phyloP scores from a whole-genome alignment of 2,888 invertebrate genomes.

The Calameuta filiformis region DNA sequence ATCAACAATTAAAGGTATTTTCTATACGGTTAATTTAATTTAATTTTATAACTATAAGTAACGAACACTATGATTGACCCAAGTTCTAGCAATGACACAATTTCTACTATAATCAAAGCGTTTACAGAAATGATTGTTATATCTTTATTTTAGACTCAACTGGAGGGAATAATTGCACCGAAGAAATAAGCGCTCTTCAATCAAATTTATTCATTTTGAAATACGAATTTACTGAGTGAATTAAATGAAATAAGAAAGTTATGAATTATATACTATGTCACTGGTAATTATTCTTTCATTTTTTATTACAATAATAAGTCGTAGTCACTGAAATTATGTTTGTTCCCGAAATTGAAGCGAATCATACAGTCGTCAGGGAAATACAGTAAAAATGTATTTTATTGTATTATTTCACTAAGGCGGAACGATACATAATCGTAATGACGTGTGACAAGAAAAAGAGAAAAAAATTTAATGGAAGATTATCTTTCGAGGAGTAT shows the following conservation, averaged over 20 bases:
- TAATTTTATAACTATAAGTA: neutral
- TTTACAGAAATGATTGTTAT: neutral
- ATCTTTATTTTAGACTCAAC: slow-evolving; percentile 77
- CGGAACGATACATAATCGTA: neutral
- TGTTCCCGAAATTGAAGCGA: neutral
- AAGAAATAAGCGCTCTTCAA: slow-evolving; percentile 76
- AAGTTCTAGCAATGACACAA: neutral
- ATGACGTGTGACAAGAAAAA: neutral
- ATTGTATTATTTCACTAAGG: neutral
- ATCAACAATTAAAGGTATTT: slow-evolving; percentile 87
- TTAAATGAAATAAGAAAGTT: neutral
- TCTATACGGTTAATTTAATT: neutral
- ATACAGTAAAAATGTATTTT: slow-evolving; percentile 10
- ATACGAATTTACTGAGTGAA: neutral
- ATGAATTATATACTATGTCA: neutral
- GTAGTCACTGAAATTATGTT: no score
- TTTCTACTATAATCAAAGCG: neutral
- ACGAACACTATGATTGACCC: no score
- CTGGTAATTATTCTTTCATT: neutral
- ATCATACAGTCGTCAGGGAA: neutral
- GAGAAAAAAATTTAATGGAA: neutral
- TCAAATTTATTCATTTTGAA: neutral
- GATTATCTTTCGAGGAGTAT: neutral
- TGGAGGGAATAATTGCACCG: slow-evolving; percentile 94
- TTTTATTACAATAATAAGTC: neutral